Base-by-base conservation (phyloP, 2,113 vertebrate genomes). In the Uria aalge region DNA sequence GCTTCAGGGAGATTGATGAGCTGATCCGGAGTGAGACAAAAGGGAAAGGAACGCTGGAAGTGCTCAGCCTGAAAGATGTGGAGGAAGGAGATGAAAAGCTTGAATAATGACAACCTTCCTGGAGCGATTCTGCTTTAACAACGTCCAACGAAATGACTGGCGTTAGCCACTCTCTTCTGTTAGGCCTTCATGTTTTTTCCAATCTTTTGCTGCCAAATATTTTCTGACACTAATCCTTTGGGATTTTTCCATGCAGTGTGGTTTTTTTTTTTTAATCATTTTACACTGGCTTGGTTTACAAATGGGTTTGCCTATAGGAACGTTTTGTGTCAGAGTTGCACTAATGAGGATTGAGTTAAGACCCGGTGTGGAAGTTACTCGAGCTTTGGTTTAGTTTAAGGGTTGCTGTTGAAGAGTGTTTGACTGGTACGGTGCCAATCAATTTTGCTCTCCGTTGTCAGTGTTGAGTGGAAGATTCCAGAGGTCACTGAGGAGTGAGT, bases 1-100 rank as follows among this genome's bases (percentile, higher is more conserved):
- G 99, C 98, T 99, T 99, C 98, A 98, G 99, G 73, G 99, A 99
- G 97, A 99, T 99, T 2, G 99, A 99, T n/a, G 99, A 99, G 96
- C 97, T 99, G 94, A 99, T 99, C 79, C 98, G 99, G 82, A 99
- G 99, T 5, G 99, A 99, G 98, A 99, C 99, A 0, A 99, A 98
- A 97, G 99, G 99, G 77, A 98, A 97, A 63, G 99, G 99, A 24
- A 98, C 98, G 0, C 97, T 99, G 96, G 99, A 99, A 96, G 99
- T 99, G 24, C 98, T 99, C 91, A 99, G 94, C 59, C 97, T 99
- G 97, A 99, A 99, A 93, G 99, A 99, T 1, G 99, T 99, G 95
- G 99, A 99, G 94, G 99, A 99, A 97, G 99, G 99, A 75, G 99
- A 99, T 11, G 99, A 99, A 97, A 99, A 98, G 34, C 94, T 99